Evolutionary conservation across 2,113 vertebrate species (phyloP).

Genomic region (Burhinus oedicnemus): DNA sequence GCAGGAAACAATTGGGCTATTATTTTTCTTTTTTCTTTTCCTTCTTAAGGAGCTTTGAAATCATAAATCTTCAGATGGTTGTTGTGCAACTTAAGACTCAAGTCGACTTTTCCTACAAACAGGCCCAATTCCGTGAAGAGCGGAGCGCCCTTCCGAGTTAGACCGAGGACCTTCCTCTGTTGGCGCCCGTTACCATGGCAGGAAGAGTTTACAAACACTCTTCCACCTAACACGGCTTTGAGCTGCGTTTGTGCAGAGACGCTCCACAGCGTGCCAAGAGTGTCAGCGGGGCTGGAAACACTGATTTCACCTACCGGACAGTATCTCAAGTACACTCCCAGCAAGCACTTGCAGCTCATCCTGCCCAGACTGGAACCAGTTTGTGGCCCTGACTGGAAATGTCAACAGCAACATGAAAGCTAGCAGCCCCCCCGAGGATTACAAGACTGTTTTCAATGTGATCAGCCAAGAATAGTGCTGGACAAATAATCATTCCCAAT

Average conservation of each 20-base stretch:
- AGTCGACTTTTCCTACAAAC: slow-evolving; percentile 33
- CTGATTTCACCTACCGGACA: slow-evolving; percentile 58
- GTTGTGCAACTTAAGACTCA: slow-evolving; percentile 23
- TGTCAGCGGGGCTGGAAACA: slow-evolving; percentile 37
- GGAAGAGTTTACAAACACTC: slow-evolving; percentile 51
- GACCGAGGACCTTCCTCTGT: not conserved
- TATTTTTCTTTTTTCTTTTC: slow-evolving; percentile 13
- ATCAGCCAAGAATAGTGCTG: not conserved
- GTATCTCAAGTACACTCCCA: slow-evolving; percentile 23
- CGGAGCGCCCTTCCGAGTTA: not conserved
- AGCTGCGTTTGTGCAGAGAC: not conserved
- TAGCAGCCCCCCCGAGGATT: not conserved
- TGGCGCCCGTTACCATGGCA: slow-evolving; percentile 22
- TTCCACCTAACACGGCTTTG: slow-evolving; percentile 10
- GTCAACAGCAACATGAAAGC: slow-evolving; percentile 18
- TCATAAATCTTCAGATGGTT: slow-evolving; percentile 50
- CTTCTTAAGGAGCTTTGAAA: slow-evolving; percentile 49
- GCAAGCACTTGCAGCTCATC: not conserved
- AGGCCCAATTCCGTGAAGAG: not conserved
- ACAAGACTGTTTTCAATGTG: not conserved
- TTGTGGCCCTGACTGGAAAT: slow-evolving; percentile 36
- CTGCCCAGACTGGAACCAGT: slow-evolving; percentile 27
- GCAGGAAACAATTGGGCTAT: slow-evolving; percentile 63
- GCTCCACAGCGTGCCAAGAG: not conserved
- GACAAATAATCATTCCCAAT: not conserved